phyloP scores from a whole-genome alignment of 2,113 vertebrate genomes.

The Platanista minor region DNA sequence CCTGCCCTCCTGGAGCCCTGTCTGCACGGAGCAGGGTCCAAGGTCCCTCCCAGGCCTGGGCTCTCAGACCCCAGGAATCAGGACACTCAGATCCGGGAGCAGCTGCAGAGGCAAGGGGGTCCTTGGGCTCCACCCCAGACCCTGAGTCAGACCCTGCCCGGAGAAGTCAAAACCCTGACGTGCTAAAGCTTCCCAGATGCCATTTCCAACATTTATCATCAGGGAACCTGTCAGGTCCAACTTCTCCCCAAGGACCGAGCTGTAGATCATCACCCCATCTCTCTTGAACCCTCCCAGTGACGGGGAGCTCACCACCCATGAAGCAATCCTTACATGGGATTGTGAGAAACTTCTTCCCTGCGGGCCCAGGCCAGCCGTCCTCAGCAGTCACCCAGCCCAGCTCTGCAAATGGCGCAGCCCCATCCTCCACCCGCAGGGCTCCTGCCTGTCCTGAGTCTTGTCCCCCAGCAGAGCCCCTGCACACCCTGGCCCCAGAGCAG shows the following conservation, averaged over 20 bases:
- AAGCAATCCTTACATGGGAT: too few species aligned
- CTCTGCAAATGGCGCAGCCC: neutral
- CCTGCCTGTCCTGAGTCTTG: neutral
- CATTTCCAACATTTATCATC: neutral
- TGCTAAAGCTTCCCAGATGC: neutral
- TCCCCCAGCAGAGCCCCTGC: neutral
- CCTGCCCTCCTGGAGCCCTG: neutral
- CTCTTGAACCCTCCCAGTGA: neutral
- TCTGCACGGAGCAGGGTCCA: neutral
- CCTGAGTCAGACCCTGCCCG: too few species aligned
- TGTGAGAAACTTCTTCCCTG: too few species aligned
- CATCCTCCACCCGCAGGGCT: neutral
- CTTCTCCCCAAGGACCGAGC: neutral
- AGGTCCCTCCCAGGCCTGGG: neutral
- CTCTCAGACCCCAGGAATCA: neutral
- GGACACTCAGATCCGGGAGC: neutral
- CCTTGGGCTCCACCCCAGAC: neutral
- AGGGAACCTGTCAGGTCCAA: neutral
- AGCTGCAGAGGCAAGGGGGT: neutral
- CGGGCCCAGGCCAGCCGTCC: neutral
- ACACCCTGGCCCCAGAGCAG: neutral
- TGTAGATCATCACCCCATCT: neutral
- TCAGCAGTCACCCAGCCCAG: neutral
- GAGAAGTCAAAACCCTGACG: neutral
- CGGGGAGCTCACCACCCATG: too few species aligned